Evolutionary conservation across 35 echinoderm and acorn worm species (phyloP).

Genomic region (Strongylocentrotus purpuratus): DNA sequence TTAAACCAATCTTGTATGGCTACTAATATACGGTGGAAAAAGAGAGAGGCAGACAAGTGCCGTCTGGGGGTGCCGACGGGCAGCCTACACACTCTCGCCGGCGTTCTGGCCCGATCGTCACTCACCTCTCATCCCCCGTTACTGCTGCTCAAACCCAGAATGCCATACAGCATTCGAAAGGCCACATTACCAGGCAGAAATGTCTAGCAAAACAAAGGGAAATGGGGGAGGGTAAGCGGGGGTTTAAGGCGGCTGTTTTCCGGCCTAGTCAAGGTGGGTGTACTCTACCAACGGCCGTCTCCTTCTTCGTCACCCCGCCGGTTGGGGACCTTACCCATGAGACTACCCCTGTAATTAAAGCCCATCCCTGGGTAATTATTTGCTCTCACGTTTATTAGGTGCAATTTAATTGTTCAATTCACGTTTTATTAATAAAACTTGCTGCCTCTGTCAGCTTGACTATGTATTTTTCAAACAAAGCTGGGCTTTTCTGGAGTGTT

Average conservation of each 20-base stretch:
- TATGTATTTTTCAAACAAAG: conserved; percentile 52
- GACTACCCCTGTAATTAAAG: conserved; percentile 36
- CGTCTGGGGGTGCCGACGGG: neutral
- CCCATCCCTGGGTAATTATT: conserved; percentile 49
- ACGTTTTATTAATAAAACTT: conserved; percentile 55
- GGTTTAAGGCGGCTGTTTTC: conserved; percentile 18
- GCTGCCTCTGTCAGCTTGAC: conserved; percentile 33
- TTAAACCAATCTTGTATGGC: neutral
- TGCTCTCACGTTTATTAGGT: conserved; percentile 55
- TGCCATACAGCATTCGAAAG: neutral
- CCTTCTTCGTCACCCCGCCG: conserved; percentile 39
- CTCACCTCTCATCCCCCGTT: conserved; percentile 23
- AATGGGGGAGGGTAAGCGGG: neutral
- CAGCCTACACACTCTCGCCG: neutral
- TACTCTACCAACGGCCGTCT: conserved; percentile 31
- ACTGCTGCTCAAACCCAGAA: neutral
- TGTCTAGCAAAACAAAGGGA: conserved; percentile 28
- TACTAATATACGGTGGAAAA: neutral
- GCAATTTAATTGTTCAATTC: conserved; percentile 55
- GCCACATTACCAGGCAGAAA: conserved; percentile 27
- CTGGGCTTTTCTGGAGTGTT: conserved; percentile 30
- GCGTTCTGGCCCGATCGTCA: conserved; percentile 39
- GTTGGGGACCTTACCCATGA: conserved; percentile 35
- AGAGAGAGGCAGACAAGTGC: neutral
- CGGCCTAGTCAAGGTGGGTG: conserved; percentile 32